Base-by-base conservation (phyloP, 2,888 invertebrate genomes). In the Acanthopleura granulata region DNA sequence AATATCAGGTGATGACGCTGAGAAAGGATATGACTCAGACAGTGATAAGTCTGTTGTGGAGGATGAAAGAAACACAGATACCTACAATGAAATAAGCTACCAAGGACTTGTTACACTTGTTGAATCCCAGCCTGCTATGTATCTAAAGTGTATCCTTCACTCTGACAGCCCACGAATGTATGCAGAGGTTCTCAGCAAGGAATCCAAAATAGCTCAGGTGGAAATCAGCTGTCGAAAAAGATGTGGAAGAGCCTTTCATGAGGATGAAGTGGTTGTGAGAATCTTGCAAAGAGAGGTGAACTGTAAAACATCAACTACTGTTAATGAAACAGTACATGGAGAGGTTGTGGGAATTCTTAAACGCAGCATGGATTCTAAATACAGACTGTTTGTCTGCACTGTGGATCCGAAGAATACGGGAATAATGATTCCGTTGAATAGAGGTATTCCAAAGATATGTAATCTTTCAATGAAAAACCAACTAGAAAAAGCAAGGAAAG, bases 241-340 rank as follows among this genome's bases (percentile, higher is more conserved):
- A 27, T 83, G 86, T 74, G 86, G 87, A 16, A 82, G 82, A 49
- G 88, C 85, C 29, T 85, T 87, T 62, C 74, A 86, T 73, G 79
- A 79, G 51, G 89, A 89, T 79, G 82, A 84, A 61, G 88, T 87
- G 12, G 85, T 88, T 1, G 84, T 89, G 29, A 85, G 87, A 73
- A 75, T 89, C 1, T 40, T 84, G 6, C 77, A 62, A 29, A 75
- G 73, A 15, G 76, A 76, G 15, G 74, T 81, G 1, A 74, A 29
- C n/a, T 78, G 76, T 29, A 62, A 72, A 3, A 61, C 70, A 74
- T 62, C n/a, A 69, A 62, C 30, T 15, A 49, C 72, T 15, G 61
- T 62, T 29, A 49, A 30, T 30, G 73, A 75, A 49, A 49, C 49
- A n/a, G 74, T 77, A 25, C 74, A 75, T 50, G 86, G 87, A 0